Evolutionary conservation across 2,797 vertebrate species (phyloP), one percentile per base, ranked within the genome.

Genomic region (Carcharodon carcharias): DNA sequence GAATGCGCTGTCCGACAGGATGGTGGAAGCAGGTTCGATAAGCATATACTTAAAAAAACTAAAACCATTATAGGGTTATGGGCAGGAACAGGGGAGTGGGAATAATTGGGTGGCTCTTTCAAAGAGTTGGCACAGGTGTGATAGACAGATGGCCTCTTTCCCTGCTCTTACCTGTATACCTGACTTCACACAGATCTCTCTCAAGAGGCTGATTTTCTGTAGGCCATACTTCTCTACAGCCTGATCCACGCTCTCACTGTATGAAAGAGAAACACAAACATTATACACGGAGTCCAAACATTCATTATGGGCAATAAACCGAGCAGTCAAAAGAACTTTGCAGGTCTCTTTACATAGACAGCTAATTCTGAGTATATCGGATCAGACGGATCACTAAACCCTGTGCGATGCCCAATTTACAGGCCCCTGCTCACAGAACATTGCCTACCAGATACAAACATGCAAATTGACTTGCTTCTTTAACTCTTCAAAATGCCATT

Each of bases 141-240:
- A 61, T 35, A 31, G 56, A 14, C 28, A 7, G 31, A 63, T 23
- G 18, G 5, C 21, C 40, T 85, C 18, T 1, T 85, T 50, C 45
- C 18, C 5, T 50, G 82, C 40, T 93, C 96, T 97, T 97, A 99
- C 99, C 98, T 99, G 99, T 97, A 99, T 99, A 97, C 99, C 99
- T n/a, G 99, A 98, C 98, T 99, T 99, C 96, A 99, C 96, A 45
- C 99, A 99, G 97, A 99, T 99, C 97, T 99, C 99, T 96, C 99
- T 98, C 69, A 99, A 98, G 96, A 99, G 98, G 1, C 98, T 99
- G 97, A 97, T 98, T 97, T 99, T 99, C 98, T 99, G 99, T 28
- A 99, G 98, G 93, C 98, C 97, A 0, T 99, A 99, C 65, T 98
- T 98, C 97, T 99, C 99, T 96, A 99, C 98, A 82, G 98, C 99